These are phyloP conservation scores for Mustela lutreola DNA, from an alignment of 2,113 vertebrate genomes.

Conservation along the genomic window DNA sequence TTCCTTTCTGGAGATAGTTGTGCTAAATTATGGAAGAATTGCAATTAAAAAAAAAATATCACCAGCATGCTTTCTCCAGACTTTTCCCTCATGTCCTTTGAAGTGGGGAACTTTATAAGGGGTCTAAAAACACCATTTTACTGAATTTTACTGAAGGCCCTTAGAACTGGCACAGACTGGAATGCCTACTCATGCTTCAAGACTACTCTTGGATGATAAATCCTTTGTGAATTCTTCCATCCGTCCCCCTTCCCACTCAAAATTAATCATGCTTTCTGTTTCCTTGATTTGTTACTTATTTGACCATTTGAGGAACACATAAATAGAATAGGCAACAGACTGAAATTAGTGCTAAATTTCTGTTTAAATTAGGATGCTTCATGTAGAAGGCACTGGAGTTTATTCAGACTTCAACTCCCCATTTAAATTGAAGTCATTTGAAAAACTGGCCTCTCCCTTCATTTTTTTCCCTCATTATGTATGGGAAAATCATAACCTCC, in stretches of 20 bases:
- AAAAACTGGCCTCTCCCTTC: slow-evolving; percentile 40
- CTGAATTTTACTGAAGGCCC: neutral
- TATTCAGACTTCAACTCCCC: neutral
- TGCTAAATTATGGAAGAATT: neutral
- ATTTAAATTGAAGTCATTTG: slow-evolving; percentile 40
- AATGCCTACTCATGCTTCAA: neutral
- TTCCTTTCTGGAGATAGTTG: slow-evolving; percentile 8
- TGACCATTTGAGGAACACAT: neutral
- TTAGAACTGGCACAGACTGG: neutral
- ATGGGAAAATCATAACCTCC: neutral
- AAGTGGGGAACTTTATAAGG: neutral
- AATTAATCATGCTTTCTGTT: slow-evolving; percentile 56
- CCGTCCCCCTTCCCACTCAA: neutral
- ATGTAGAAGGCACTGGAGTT: neutral
- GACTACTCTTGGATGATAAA: neutral
- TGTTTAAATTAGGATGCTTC: neutral
- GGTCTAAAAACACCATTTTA: neutral
- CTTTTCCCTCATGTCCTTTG: neutral
- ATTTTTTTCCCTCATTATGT: neutral
- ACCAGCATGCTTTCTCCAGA: neutral
- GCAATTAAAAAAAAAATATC: neutral
- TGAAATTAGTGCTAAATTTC: neutral
- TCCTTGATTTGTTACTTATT: slow-evolving; percentile 56
- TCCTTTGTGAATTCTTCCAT: neutral
- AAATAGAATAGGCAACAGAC: neutral